Evolutionary conservation across 2,888 invertebrate species (phyloP).

Genomic region (Hydraecia micacea): DNA sequence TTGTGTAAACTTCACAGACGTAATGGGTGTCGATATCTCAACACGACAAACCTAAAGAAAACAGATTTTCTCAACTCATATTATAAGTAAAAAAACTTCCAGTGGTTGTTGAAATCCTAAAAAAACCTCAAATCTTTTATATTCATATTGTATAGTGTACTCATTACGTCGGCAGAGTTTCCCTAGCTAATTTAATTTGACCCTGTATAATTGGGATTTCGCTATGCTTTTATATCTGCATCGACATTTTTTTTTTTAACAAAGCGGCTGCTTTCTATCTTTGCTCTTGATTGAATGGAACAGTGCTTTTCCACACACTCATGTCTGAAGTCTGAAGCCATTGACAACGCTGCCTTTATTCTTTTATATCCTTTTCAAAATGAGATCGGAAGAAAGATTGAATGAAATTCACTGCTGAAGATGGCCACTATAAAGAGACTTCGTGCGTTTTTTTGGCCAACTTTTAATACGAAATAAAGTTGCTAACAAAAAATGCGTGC

Average conservation of each 20-base stretch:
- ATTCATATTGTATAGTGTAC: too few species aligned
- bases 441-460: neutral
- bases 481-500: neutral
- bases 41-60: too few species aligned
- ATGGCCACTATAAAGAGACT: constrained; percentile 22
- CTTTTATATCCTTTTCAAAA: constrained; percentile 32
- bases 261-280: constrained; percentile 20
- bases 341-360: constrained; percentile 51
- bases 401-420: constrained; percentile 28
- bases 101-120: too few species aligned
- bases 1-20: too few species aligned
- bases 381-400: constrained; percentile 55
- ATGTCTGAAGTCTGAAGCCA: constrained; percentile 28
- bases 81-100: too few species aligned
- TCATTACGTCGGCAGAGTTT: too few species aligned
- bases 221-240: constrained; percentile 22
- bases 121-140: too few species aligned
- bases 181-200: too few species aligned
- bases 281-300: constrained; percentile 36
- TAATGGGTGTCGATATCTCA: too few species aligned
- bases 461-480: neutral
- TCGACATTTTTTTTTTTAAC: constrained; percentile 19
- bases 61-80: too few species aligned
- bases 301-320: constrained; percentile 39
- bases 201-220: constrained; percentile 19